Percentiles rank a stretch among this genome's conserved stretches.
phyloP scores from a whole-genome alignment of 2,113 vertebrate genomes.

The Heterotilapia buettikoferi region DNA sequence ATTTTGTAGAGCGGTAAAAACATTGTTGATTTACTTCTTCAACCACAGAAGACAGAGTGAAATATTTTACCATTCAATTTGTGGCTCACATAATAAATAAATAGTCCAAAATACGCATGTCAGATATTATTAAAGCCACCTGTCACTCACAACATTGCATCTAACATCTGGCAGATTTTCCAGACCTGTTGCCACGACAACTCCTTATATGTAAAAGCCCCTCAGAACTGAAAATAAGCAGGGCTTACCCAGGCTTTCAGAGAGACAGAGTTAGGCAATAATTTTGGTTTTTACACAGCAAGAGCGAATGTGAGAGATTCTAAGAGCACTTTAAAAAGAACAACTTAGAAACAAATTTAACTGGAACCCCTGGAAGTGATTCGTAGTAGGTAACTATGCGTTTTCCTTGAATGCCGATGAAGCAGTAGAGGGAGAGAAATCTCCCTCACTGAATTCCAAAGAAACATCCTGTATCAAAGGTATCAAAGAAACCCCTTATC shows the following conservation, averaged over 20 bases:
- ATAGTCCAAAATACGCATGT: neutral
- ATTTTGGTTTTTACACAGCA: neutral
- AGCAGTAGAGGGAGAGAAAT: neutral
- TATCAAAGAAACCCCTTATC: neutral
- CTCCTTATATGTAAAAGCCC: neutral
- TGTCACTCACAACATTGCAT: neutral
- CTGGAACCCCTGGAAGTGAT: neutral
- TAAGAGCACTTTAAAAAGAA: neutral
- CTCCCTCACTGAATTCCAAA: neutral
- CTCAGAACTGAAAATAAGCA: conserved; percentile 3
- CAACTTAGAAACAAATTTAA: neutral
- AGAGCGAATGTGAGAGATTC: neutral
- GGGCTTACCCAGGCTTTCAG: neutral
- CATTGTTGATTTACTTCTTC: neutral
- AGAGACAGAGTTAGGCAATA: neutral
- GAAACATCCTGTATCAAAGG: neutral
- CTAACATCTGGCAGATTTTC: neutral
- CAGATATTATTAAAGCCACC: neutral
- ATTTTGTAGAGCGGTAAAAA: neutral
- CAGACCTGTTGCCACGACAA: conserved; percentile 16
- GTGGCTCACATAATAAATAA: neutral
- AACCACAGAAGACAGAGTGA: neutral
- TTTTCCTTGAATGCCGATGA: neutral
- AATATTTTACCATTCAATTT: neutral
- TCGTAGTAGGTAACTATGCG: neutral